phyloP scores from a whole-genome alignment of 2,888 invertebrate genomes.

The Erebia aethiops region DNA sequence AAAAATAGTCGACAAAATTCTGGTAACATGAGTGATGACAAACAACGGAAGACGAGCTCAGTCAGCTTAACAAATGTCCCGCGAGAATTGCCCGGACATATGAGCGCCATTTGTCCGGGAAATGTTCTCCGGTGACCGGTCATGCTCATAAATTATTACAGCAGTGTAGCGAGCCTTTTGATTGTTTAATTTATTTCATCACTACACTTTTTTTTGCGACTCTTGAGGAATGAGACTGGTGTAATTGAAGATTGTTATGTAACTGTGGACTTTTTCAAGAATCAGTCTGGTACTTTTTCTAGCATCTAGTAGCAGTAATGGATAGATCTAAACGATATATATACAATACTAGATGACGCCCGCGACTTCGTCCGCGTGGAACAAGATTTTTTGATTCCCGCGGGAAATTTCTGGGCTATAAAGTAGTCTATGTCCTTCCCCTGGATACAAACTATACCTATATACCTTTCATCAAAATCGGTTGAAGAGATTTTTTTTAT shows the following conservation, averaged over 20 bases:
- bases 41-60: slow-evolving; percentile 35
- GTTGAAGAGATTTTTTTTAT: too few relatives aligned
- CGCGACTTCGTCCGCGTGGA: too few relatives aligned
- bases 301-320: too few relatives aligned
- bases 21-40: slow-evolving; percentile 32
- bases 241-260: slow-evolving; percentile 16
- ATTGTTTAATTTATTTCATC: slow-evolving; percentile 12
- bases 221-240: slow-evolving; percentile 38
- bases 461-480: too few relatives aligned
- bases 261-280: not conserved
- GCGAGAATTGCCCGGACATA: slow-evolving; percentile 40
- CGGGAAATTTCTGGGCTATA: too few relatives aligned
- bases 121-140: slow-evolving; percentile 31
- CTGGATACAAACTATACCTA: too few relatives aligned
- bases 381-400: too few relatives aligned
- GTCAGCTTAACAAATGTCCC: slow-evolving; percentile 45
- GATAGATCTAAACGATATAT: too few relatives aligned
- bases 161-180: slow-evolving; percentile 5
- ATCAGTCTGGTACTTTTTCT: not conserved
- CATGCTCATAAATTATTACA: slow-evolving; percentile 28
- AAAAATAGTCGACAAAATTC: slow-evolving; percentile 11
- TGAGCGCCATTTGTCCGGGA: slow-evolving; percentile 34
- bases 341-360: too few relatives aligned
- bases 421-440: too few relatives aligned
- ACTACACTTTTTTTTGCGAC: slow-evolving; percentile 23